Percentiles rank a stretch among this genome's conserved stretches.
These are phyloP conservation scores for Ciconia stormi DNA, from an alignment of 2,113 vertebrate genomes.

Conservation along the genomic window DNA sequence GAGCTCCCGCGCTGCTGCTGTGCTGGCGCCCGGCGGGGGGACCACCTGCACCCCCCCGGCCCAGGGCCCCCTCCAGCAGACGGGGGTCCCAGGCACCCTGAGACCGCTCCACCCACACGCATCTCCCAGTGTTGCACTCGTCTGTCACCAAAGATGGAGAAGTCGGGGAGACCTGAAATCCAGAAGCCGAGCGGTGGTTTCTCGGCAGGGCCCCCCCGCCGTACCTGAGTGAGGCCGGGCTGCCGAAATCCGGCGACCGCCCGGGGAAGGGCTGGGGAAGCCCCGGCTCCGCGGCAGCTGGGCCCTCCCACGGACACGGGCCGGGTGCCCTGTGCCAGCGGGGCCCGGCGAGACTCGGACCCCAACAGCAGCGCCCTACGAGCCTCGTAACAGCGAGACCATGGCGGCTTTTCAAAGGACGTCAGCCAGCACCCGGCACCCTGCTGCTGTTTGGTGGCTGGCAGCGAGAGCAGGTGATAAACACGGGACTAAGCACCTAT, in stretches of 20 bases:
- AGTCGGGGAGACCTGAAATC: background rate
- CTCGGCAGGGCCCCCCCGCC: background rate
- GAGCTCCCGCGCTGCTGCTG: background rate
- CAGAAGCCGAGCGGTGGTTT: background rate
- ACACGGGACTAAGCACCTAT: background rate
- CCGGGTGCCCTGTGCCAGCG: background rate
- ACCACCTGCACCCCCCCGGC: background rate
- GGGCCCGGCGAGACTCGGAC: too few species aligned
- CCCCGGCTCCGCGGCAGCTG: background rate
- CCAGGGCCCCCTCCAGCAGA: background rate
- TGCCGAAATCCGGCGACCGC: background rate
- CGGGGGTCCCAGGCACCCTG: background rate
- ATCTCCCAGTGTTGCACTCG: background rate
- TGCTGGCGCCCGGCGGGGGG: background rate
- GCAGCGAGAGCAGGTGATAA: background rate
- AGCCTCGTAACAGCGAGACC: background rate
- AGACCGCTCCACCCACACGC: background rate
- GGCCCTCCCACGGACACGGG: fast-evolving
- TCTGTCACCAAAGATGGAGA: background rate
- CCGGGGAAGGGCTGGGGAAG: background rate
- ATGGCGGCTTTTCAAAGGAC: background rate
- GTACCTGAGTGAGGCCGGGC: background rate
- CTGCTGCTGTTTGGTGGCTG: background rate
- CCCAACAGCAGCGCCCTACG: background rate
- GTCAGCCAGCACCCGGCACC: background rate